Percentiles rank a stretch among this genome's conserved stretches.
Evolutionary conservation across 2,888 invertebrate species (phyloP).

Genomic region (Ophion obscuratus): DNA sequence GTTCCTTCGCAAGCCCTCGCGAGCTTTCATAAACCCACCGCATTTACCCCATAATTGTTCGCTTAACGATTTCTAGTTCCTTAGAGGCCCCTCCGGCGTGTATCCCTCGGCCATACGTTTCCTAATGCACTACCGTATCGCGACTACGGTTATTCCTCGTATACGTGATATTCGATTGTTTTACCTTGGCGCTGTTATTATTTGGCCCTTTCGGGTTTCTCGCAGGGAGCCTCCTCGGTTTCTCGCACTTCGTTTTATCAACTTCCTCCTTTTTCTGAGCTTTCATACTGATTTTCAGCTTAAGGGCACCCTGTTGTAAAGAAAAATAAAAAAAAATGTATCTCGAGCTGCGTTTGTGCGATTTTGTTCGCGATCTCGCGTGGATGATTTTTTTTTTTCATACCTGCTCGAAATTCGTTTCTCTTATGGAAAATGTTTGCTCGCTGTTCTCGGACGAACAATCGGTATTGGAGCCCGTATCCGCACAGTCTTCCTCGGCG

Average conservation of each 20-base stretch:
- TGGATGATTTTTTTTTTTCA: not conserved
- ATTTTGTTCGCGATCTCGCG: not conserved
- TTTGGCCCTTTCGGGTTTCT: constrained; percentile 78
- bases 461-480: constrained; percentile 84
- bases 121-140: no score
- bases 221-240: constrained; percentile 72
- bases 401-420: constrained; percentile 85
- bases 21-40: no score
- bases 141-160: no score
- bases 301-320: constrained; percentile 83
- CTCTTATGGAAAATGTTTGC: constrained; percentile 84
- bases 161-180: not conserved
- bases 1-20: no score
- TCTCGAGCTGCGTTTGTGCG: not conserved
- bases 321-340: constrained; percentile 1
- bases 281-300: constrained; percentile 85
- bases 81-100: no score
- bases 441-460: constrained; percentile 84
- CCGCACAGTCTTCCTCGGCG: constrained; percentile 77
- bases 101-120: no score
- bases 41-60: no score
- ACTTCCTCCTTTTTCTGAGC: constrained; percentile 82
- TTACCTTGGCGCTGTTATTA: constrained; percentile 78
- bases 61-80: no score
- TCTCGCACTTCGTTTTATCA: constrained; percentile 79